Evolutionary conservation across 2,113 vertebrate species (phyloP), one percentile per base, ranked within the genome.

Genomic region (Cairina moschata): DNA sequence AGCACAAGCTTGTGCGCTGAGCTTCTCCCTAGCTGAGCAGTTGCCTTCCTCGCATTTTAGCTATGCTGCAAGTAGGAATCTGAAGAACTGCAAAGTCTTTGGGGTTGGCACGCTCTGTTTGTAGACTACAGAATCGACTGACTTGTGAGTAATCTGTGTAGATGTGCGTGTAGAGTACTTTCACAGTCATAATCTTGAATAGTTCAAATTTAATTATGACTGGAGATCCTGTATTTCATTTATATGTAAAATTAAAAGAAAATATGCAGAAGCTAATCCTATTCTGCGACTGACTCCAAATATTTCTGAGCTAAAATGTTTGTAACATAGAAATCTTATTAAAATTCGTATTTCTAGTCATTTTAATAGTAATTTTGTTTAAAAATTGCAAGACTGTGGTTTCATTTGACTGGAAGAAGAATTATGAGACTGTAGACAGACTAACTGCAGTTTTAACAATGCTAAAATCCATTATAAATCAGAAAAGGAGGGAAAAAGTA

Each of bases 391-490:
- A 90, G 88, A 89, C 81, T 76, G 28, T 93, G 82, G 81, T 83
- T 77, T 94, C 69, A 58, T 95, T 93, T 96, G 82, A 68, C 71
- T 78, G 74, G 79, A 88, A 79, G 78, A 72, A 93, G 91, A 96
- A 82, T 85, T 92, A 86, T 93, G 83, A 73, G 89, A 40, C 23
- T 92, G 81, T 79, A 90, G 79, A 91, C 69, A 91, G 88, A 81
- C 83, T 94, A 95, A 94, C 95, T 91, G 94, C 91, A 55, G 77
- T 91, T 96, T 83, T 93, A 94, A 94, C 95, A 95, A 88, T 92
- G 79, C 91, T 96, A 86, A 96, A 96, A 86, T 88, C 79, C 79
- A 63, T 88, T 91, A 86, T 96, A 97, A 97, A 95, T 96, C 92
- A 97, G 93, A 86, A 96, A 92, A 95, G 91, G 83, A 94, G 88